phyloP scores from a whole-genome alignment of 2,113 vertebrate species.

The Cyanistes caeruleus region DNA sequence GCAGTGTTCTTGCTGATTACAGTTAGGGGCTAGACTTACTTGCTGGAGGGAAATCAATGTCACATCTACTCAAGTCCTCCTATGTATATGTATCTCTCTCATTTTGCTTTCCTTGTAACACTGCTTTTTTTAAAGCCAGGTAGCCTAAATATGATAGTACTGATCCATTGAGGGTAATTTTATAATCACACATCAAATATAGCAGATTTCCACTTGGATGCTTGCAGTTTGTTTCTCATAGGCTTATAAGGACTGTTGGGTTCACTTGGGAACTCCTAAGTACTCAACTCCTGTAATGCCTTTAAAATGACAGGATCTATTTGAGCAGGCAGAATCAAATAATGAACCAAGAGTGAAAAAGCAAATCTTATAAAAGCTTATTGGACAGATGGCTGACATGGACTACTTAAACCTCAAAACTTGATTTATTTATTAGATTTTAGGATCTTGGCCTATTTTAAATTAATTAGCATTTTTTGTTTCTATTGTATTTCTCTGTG shows the following conservation, averaged over 20 bases:
- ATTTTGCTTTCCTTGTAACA: background rate
- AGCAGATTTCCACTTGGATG: background rate
- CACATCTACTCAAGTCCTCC: background rate
- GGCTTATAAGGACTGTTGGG: background rate
- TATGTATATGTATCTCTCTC: background rate
- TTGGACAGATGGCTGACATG: background rate
- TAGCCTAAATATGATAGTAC: background rate
- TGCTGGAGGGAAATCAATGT: background rate
- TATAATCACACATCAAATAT: background rate
- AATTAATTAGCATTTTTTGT: constrained; percentile 9
- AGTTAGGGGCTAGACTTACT: background rate
- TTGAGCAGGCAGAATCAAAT: background rate
- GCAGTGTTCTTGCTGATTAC: background rate
- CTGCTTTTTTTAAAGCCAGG: background rate
- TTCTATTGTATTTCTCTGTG: constrained; percentile 13
- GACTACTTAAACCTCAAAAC: background rate
- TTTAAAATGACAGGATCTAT: background rate
- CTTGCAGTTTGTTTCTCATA: background rate
- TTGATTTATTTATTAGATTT: constrained; percentile 18
- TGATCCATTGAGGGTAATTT: background rate
- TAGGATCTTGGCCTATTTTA: background rate
- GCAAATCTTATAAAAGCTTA: background rate
- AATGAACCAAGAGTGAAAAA: background rate
- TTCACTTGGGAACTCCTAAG: background rate
- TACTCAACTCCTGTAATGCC: background rate